A percentile compares a stretch with the other conserved stretches of the same genome.
Conservation (phyloP, 2,113 vertebrate species). For the Rhagologus leucostigma region DNA sequence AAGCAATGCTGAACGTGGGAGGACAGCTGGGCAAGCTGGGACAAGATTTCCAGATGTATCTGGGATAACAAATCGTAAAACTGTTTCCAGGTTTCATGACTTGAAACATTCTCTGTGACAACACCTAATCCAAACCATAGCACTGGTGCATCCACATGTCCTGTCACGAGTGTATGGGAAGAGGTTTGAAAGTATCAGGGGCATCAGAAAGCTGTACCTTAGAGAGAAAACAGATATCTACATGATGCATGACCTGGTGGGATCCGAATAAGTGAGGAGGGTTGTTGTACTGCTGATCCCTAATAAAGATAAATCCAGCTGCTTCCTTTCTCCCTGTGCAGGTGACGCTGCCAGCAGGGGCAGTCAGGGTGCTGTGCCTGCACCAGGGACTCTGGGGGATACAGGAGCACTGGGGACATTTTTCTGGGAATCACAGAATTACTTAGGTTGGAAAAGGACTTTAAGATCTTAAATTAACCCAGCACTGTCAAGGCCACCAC, state of each 20-base stretch:
- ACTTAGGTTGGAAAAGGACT: background rate
- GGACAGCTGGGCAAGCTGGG: background rate
- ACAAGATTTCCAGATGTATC: background rate
- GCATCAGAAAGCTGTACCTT: background rate
- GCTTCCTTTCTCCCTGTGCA: too few species aligned
- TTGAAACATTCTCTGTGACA: background rate
- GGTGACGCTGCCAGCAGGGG: background rate
- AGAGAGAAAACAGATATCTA: background rate
- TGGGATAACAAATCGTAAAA: background rate
- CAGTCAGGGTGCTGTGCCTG: background rate
- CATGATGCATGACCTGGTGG: rapidly evolving
- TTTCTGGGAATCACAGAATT: background rate
- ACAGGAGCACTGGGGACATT: background rate
- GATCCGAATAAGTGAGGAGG: background rate
- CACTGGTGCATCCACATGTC: background rate
- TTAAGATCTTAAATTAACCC: background rate
- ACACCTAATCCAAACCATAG: background rate
- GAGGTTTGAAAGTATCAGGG: background rate
- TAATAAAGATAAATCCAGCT: background rate
- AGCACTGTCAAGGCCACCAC: background rate
- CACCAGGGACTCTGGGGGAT: background rate
- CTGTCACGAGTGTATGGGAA: background rate
- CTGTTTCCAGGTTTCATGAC: background rate
- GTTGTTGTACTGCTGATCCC: background rate
- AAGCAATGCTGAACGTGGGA: background rate